Percentiles rank a stretch among this genome's conserved stretches.
phyloP scores from a whole-genome alignment of 2,888 invertebrate genomes.

The Dexiosoma caninum region DNA sequence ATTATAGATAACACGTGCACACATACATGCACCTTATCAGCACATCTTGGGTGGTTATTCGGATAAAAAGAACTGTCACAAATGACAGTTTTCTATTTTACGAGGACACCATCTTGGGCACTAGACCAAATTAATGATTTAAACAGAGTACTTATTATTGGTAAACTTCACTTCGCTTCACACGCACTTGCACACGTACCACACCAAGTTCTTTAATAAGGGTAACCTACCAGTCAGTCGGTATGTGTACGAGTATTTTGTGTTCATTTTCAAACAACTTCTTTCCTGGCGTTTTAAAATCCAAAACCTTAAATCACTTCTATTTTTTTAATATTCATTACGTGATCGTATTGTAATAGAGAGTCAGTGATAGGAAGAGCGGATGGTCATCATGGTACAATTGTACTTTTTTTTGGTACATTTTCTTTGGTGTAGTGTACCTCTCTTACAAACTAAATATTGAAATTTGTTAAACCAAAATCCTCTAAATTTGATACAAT shows the following conservation, averaged over 20 bases:
- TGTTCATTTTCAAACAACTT: neutral
- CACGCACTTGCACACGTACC: conserved; percentile 33
- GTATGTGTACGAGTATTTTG: neutral
- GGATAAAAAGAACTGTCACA: conserved; percentile 48
- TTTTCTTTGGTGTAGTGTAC: too few species aligned
- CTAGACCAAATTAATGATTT: conserved; percentile 53
- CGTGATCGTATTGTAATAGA: conserved; percentile 27
- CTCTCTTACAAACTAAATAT: too few species aligned
- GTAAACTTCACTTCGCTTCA: neutral
- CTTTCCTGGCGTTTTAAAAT: conserved; percentile 1
- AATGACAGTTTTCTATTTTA: conserved; percentile 58
- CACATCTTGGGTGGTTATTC: conserved; percentile 53
- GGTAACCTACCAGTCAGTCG: conserved; percentile 49
- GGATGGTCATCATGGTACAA: too few species aligned
- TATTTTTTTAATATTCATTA: conserved; percentile 51
- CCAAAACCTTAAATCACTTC: conserved; percentile 10
- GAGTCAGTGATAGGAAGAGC: neutral
- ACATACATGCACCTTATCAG: conserved; percentile 34
- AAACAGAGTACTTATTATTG: conserved; percentile 35
- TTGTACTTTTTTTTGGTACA: too few species aligned
- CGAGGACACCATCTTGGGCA: conserved; percentile 41
- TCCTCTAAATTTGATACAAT: too few species aligned
- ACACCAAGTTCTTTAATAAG: conserved; percentile 22
- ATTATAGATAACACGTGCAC: conserved; percentile 54
- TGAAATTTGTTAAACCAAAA: too few species aligned